Evolutionary conservation across 2,113 vertebrate genomes (phyloP), one percentile per base, ranked within the genome.

Genomic region (Microtus oregoni): DNA sequence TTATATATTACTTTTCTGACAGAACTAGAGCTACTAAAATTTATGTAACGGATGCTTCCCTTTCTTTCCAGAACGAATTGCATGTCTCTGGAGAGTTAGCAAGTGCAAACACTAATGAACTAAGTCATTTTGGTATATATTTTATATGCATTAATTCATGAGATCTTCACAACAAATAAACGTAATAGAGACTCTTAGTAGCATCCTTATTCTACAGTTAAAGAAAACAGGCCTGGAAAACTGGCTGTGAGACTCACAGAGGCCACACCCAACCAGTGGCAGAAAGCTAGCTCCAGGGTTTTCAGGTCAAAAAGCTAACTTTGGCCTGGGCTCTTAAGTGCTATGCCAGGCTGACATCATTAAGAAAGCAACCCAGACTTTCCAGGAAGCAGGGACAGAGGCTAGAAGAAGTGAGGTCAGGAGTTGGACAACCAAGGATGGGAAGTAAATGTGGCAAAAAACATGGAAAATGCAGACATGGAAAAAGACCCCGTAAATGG

Each of bases 1-100:
- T 41, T 20, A 55, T 58, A 58, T 28, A 52, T 58, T 38, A 7
- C 73, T 89, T 41, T 52, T 73, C 70, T 61, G 81, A 68, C 22
- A 30, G n/a, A 95, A 78, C 58, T 70, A 47, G 7, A 85, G 7
- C 78, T 92, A 76, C 24, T 73, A 15, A 61, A 7, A n/a, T 87
- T 81, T 91, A 79, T n/a, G 68, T 70, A 76, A 58, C 44, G 26
- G 22, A 79, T 28, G 32, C 17, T 89, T 5, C 13, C 3, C 4
- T 93, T 94, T 90, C 50, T 91, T 94, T 35, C 11, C 24, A 32
- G 47, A 86, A 83, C n/a, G 32, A 97, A 61, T 26, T 78, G 32
- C 30, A 7, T 55, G 26, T 89, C 41, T 89, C 70, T 83, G 77
- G 85, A 91, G 24, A 89, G 75, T 79, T 83, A 63, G 41, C 15